phyloP scores from a whole-genome alignment of 1,140 invertebrate genomes.

The Procambarus virginalis region DNA sequence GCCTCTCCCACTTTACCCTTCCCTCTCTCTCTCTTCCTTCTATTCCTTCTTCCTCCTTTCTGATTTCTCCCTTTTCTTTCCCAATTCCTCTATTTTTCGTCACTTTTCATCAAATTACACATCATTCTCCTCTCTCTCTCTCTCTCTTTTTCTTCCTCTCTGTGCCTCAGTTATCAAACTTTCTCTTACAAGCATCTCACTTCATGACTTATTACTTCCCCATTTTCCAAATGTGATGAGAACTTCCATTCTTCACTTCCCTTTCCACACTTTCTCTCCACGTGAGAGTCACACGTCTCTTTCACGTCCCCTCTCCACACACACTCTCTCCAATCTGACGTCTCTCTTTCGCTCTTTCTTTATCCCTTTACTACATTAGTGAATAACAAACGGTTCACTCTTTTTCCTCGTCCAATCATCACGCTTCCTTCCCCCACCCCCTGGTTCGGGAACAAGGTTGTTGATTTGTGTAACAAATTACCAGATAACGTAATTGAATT shows the following conservation, averaged over 20 bases:
- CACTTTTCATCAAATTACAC: background rate
- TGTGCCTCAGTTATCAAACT: too few species aligned
- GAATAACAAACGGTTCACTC: too few species aligned
- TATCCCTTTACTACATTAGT: background rate
- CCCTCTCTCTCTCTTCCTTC: background rate
- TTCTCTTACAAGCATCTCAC: background rate
- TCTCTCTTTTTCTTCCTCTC: background rate
- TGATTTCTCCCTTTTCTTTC: background rate
- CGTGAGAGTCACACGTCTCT: background rate
- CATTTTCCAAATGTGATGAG: background rate
- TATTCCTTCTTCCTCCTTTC: too few species aligned
- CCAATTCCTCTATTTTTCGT: background rate
- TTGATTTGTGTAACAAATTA: too few species aligned
- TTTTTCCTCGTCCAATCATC: too few species aligned
- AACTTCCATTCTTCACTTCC: background rate
- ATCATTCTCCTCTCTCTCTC: background rate
- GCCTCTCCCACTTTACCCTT: background rate
- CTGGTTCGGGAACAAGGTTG: too few species aligned
- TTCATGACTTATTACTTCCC: background rate
- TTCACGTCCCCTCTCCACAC: background rate
- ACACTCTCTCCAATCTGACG: background rate
- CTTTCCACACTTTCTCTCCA: background rate
- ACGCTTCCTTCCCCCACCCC: too few species aligned
- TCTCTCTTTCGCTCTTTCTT: constrained; percentile 10
- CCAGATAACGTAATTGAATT: too few species aligned